These are phyloP conservation scores for Gephyroberyx darwinii DNA, from an alignment of 2,797 vertebrate genomes.

Conservation along the genomic window DNA sequence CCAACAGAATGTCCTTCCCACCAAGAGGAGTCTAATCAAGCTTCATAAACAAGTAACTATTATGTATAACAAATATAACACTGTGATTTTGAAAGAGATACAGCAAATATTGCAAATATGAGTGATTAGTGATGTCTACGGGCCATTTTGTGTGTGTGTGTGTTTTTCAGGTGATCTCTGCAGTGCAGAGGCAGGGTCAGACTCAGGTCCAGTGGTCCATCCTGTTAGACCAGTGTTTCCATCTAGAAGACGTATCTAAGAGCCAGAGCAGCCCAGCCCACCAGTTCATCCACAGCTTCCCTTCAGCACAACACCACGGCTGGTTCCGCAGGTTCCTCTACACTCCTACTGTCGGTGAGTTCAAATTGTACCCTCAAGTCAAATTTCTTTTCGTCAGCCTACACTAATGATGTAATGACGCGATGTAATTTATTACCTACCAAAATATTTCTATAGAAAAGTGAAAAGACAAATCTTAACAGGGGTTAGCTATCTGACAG, in stretches of 20 bases:
- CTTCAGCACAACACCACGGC: slow-evolving; percentile 75
- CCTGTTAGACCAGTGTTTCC: slow-evolving; percentile 88
- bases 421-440: too few species aligned
- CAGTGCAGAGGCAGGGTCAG: slow-evolving; percentile 88
- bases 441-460: too few species aligned
- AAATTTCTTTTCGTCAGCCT: background rate
- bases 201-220: slow-evolving; percentile 91
- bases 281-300: slow-evolving; percentile 87
- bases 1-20: slow-evolving; percentile 83
- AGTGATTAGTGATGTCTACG: background rate
- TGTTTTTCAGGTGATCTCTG: slow-evolving; percentile 86
- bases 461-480: too few species aligned
- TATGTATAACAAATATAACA: background rate
- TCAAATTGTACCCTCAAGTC: background rate
- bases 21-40: slow-evolving; percentile 86
- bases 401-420: background rate
- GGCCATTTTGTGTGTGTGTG: background rate
- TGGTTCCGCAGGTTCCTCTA: slow-evolving; percentile 86
- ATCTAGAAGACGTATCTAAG: slow-evolving; percentile 91
- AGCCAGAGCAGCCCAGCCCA: slow-evolving; percentile 83
- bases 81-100: background rate
- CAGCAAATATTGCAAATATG: background rate
- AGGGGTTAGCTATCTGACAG: too few species aligned
- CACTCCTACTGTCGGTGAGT: slow-evolving; percentile 87
- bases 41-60: slow-evolving; percentile 89